phyloP scores from a whole-genome alignment of 2,888 invertebrate genomes.

The Lepetodrilus schrolli region DNA sequence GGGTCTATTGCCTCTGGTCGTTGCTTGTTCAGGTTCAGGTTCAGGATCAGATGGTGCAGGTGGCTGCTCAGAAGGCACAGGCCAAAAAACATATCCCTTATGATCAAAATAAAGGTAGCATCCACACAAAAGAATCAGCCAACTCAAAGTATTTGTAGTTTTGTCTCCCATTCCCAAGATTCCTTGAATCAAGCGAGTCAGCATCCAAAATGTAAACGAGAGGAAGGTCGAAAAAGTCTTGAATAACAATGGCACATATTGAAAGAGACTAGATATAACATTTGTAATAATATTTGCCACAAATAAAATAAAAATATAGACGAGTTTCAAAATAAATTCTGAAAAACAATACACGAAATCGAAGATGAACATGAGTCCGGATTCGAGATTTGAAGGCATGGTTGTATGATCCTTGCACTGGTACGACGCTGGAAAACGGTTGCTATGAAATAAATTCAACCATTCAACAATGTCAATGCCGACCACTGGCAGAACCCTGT shows the following conservation, averaged over 20 bases:
- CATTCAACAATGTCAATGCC: too few species aligned
- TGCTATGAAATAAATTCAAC: too few species aligned
- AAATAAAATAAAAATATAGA: constrained; percentile 3
- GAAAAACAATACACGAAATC: not conserved
- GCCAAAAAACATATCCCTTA: not conserved
- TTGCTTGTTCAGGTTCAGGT: not conserved
- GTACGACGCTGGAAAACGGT: too few species aligned
- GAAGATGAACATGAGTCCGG: not conserved
- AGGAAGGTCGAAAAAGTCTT: not conserved
- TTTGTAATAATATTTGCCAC: not conserved
- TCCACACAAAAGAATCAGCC: constrained; percentile 37
- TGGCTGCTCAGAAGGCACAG: too few species aligned
- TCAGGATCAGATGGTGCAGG: not conserved
- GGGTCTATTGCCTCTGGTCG: not conserved
- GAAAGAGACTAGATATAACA: not conserved
- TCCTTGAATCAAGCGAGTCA: constrained; percentile 37
- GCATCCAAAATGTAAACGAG: constrained; percentile 31
- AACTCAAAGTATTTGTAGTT: constrained; percentile 42
- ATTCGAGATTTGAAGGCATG: not conserved
- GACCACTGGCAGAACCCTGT: too few species aligned
- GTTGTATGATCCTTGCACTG: not conserved
- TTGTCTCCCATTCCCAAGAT: constrained; percentile 42
- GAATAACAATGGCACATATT: not conserved
- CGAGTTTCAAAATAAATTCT: constrained; percentile 3
- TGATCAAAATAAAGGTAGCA: constrained; percentile 39